These are phyloP conservation scores for Pelobates fuscus DNA, from an alignment of 2,113 vertebrate genomes.

Conservation along the genomic window DNA sequence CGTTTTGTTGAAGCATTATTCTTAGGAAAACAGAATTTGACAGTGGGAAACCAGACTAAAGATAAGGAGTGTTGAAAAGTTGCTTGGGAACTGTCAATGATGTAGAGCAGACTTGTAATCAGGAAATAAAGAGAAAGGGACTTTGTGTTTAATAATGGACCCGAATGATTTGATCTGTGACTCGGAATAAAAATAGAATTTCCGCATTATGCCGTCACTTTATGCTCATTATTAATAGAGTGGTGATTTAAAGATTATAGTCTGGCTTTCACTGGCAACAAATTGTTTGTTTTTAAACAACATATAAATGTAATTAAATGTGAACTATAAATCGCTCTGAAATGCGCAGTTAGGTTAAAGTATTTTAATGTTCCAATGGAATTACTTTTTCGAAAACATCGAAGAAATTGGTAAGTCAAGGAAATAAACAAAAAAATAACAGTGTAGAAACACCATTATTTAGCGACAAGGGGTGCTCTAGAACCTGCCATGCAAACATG, in stretches of 20 bases:
- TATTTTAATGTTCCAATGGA: no score
- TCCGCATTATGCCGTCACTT: slow-evolving; percentile 42
- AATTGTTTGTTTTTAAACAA: slow-evolving; percentile 8
- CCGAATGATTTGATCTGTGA: slow-evolving; percentile 56
- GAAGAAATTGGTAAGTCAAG: no score
- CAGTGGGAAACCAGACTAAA: slow-evolving; percentile 67
- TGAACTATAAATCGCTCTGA: no score
- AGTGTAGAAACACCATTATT: no score
- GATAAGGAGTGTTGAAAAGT: slow-evolving; percentile 75
- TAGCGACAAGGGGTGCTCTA: no score
- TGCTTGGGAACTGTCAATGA: slow-evolving; percentile 79
- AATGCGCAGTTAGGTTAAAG: no score
- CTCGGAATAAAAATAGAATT: slow-evolving; percentile 55
- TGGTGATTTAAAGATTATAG: slow-evolving; percentile 38
- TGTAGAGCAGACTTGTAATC: slow-evolving; percentile 68
- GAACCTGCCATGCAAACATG: no score
- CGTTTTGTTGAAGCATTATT: slow-evolving; percentile 59
- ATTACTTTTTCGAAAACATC: no score
- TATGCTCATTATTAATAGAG: slow-evolving; percentile 51
- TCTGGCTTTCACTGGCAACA: slow-evolving; percentile 57
- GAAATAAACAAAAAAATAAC: no score
- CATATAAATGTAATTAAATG: slow-evolving; percentile 8
- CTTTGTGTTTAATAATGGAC: slow-evolving; percentile 52
- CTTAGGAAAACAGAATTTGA: slow-evolving; percentile 65
- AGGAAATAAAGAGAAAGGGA: slow-evolving; percentile 53